Percentiles rank a stretch among this genome's conserved stretches.
Conservation (phyloP, 2,113 vertebrate species). For the Melanotaenia duboulayi region DNA sequence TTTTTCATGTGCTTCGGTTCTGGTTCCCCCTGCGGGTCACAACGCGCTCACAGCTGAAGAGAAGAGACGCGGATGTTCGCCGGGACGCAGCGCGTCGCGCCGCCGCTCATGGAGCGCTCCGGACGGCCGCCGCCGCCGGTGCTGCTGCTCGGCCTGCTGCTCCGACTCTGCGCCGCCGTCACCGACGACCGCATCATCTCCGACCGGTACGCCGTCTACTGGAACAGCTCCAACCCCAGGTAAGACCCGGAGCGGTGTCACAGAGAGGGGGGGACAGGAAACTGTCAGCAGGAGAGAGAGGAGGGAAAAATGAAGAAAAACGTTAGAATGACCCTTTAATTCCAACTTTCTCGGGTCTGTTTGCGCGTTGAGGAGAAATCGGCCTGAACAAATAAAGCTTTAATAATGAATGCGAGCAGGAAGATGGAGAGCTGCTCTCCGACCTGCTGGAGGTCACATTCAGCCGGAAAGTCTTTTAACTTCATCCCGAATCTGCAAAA, state of each 20-base stretch:
- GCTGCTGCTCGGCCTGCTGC: slow-evolving; percentile 82
- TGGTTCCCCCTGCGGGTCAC: slow-evolving; percentile 18
- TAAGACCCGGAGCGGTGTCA: slow-evolving; percentile 65
- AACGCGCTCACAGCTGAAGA: slow-evolving; percentile 27
- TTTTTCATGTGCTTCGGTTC: slow-evolving; percentile 25
- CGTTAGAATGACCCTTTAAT: not conserved
- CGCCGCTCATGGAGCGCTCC: slow-evolving; percentile 81
- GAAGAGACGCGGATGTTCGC: slow-evolving; percentile 46
- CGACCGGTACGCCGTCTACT: slow-evolving; percentile 92
- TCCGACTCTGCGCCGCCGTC: slow-evolving; percentile 83
- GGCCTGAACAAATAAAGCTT: not conserved
- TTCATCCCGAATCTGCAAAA: too few relatives aligned
- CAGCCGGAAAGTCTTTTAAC: not conserved
- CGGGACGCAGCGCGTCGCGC: slow-evolving; percentile 62
- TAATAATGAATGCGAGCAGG: slow-evolving; percentile 3
- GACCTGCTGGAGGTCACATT: slow-evolving; percentile 18
- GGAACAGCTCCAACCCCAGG: slow-evolving; percentile 95
- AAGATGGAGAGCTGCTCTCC: not conserved
- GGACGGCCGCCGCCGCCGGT: slow-evolving; percentile 75
- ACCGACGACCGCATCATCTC: slow-evolving; percentile 89
- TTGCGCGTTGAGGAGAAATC: not conserved
- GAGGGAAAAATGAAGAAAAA: not conserved
- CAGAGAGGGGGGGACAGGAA: too few relatives aligned
- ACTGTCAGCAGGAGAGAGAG: not conserved
- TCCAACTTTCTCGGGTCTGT: not conserved